phyloP scores from a whole-genome alignment of 2,888 invertebrate species.

The Pharmacophagus antenor region DNA sequence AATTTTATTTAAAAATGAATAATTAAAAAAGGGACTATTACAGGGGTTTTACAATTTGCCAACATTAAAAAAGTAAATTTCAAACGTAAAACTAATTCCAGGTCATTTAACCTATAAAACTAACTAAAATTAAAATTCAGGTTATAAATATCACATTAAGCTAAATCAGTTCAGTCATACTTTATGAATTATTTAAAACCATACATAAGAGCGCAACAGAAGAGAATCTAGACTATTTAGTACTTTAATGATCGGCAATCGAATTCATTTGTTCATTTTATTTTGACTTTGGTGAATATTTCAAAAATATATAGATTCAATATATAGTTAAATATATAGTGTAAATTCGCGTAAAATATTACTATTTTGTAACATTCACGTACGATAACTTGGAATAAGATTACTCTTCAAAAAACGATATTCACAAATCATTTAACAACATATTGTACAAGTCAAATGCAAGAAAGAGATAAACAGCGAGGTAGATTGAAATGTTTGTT shows the following conservation, averaged over 20 bases:
- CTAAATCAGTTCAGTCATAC: constrained; percentile 77
- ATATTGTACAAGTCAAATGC: constrained; percentile 22
- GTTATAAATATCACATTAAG: constrained; percentile 78
- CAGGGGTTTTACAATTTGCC: constrained; percentile 33
- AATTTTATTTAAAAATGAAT: too few species aligned
- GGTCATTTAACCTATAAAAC: constrained; percentile 53
- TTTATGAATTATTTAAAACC: constrained; percentile 60
- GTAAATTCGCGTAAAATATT: too few species aligned
- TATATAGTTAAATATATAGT: too few species aligned
- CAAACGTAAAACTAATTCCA: constrained; percentile 46
- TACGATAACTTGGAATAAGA: too few species aligned
- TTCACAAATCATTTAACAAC: constrained; percentile 12
- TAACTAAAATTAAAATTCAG: constrained; percentile 65
- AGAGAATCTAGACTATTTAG: neutral
- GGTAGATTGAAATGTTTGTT: constrained; percentile 64
- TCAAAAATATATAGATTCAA: neutral
- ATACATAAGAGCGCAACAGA: constrained; percentile 32
- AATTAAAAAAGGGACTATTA: neutral
- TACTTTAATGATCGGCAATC: neutral
- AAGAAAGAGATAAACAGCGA: constrained; percentile 48
- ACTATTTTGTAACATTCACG: too few species aligned
- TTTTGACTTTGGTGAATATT: constrained; percentile 9
- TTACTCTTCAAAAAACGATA: constrained; percentile 10
- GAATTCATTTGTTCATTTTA: constrained; percentile 2
- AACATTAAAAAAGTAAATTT: constrained; percentile 39